These are phyloP conservation scores for Zaprionus taronus DNA, from an alignment of 1,140 invertebrate species.

Conservation along the genomic window DNA sequence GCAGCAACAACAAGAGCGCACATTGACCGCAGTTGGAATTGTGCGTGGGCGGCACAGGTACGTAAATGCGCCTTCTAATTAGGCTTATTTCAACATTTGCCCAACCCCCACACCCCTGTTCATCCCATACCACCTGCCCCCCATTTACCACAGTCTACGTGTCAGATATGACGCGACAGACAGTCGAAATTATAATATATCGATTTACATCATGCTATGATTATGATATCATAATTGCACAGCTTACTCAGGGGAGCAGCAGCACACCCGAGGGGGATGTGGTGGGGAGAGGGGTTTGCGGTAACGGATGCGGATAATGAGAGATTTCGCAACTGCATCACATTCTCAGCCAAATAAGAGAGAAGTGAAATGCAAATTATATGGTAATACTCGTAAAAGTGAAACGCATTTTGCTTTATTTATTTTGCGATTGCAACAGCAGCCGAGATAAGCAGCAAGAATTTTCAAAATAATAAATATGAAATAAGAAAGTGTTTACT, in stretches of 20 bases:
- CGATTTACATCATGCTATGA: conserved; percentile 2
- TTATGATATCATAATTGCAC: conserved; percentile 10
- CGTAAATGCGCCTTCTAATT: conserved; percentile 17
- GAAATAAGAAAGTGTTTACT: background rate
- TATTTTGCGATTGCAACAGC: conserved; percentile 2
- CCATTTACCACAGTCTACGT: background rate
- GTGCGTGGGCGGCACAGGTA: conserved; percentile 29
- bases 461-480: conserved; percentile 1
- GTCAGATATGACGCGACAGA: conserved; percentile 4
- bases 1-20: background rate
- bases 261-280: background rate
- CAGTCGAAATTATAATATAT: conserved; percentile 11
- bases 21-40: background rate
- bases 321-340: conserved; percentile 1
- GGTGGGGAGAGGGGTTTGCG: background rate
- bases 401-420: conserved; percentile 1
- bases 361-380: background rate
- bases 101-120: background rate
- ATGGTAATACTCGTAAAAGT: background rate
- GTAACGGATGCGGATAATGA: background rate
- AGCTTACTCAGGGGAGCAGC: background rate
- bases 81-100: conserved; percentile 1
- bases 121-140: too few species aligned
- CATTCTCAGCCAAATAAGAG: background rate
- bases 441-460: background rate